Percentiles rank a stretch among this genome's conserved stretches.
These are phyloP conservation scores for Helicolenus hilgendorfi DNA, from an alignment of 2,797 vertebrate genomes.

Conservation along the genomic window DNA sequence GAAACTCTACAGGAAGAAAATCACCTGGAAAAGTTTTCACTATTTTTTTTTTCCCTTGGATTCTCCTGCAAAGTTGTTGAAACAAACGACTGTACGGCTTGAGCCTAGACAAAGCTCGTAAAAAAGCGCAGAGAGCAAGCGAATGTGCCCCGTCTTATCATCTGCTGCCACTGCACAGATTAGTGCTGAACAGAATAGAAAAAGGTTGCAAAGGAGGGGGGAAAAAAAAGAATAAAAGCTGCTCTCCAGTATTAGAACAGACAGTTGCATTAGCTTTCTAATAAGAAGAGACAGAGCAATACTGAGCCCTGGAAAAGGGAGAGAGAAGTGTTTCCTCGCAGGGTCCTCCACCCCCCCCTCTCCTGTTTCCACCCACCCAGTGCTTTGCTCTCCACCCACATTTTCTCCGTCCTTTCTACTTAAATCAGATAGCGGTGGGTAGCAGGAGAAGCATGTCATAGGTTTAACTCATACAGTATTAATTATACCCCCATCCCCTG, in stretches of 20 bases:
- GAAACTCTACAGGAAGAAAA: slow-evolving; percentile 35
- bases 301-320: slow-evolving; percentile 72
- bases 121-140: slow-evolving; percentile 67
- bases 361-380: slow-evolving; percentile 44
- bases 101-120: slow-evolving; percentile 70
- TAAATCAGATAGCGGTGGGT: slow-evolving; percentile 78
- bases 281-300: slow-evolving; percentile 90
- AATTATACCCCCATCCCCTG: slow-evolving; percentile 84
- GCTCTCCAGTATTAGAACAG: slow-evolving; percentile 90
- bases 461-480: slow-evolving; percentile 88
- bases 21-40: slow-evolving; percentile 77
- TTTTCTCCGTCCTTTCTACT: slow-evolving; percentile 60
- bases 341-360: slow-evolving; percentile 8
- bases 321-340: slow-evolving; percentile 70
- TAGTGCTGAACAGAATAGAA: slow-evolving; percentile 86
- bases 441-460: slow-evolving; percentile 83
- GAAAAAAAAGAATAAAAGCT: slow-evolving; percentile 83
- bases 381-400: slow-evolving; percentile 63
- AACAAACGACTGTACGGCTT: slow-evolving; percentile 66
- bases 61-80: slow-evolving; percentile 79
- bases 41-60: slow-evolving; percentile 5
- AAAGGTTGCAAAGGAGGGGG: slow-evolving; percentile 77
- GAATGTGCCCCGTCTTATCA: slow-evolving; percentile 85
- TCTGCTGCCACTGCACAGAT: slow-evolving; percentile 88
- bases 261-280: slow-evolving; percentile 91